Conservation (phyloP, 1,140 invertebrate species). For the Schlechtendalia chinensis region DNA sequence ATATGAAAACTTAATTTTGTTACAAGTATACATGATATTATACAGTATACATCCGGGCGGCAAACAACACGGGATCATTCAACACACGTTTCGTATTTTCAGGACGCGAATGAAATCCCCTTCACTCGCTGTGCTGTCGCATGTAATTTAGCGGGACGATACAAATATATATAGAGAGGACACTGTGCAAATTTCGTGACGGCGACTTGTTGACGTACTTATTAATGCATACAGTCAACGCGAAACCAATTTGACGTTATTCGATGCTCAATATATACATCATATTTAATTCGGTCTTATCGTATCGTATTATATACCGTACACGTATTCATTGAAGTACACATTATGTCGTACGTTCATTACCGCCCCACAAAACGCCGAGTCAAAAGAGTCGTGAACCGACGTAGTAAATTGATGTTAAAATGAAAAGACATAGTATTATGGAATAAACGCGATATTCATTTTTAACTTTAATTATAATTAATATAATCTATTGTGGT, state of each 20-base stretch:
- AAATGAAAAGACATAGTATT: no score
- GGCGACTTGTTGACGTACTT: not conserved
- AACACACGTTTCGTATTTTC: not conserved
- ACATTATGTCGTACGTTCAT: not conserved
- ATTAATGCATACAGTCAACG: not conserved
- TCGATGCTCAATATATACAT: not conserved
- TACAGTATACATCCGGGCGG: no score
- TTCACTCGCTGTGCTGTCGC: not conserved
- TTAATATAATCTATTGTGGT: no score
- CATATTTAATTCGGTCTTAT: not conserved
- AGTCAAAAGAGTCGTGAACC: no score
- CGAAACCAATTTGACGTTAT: constrained; percentile 1
- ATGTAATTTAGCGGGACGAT: not conserved
- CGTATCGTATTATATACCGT: not conserved
- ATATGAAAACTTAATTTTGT: no score
- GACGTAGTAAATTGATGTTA: no score
- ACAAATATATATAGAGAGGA: not conserved
- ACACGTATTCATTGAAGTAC: not conserved
- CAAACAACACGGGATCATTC: no score
- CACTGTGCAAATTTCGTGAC: not conserved
- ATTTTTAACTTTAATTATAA: no score
- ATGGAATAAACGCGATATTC: no score
- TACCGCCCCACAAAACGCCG: not conserved
- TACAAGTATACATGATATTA: no score
- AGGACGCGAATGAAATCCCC: not conserved